A percentile compares a stretch with the other conserved stretches of the same genome.
Conservation (phyloP, 2,113 vertebrate species). For the Caranx ignobilis region DNA sequence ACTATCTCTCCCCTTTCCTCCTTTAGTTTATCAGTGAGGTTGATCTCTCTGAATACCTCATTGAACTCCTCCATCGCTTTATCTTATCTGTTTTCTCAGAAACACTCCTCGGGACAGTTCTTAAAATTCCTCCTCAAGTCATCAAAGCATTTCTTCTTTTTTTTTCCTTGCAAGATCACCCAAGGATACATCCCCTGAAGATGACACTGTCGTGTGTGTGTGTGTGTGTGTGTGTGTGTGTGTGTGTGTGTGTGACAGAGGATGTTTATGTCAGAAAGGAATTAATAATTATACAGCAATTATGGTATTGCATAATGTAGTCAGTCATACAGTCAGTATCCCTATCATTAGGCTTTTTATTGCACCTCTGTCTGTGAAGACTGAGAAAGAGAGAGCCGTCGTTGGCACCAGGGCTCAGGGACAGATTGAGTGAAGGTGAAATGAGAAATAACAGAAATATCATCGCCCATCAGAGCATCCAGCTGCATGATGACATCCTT, state of each 20-base stretch:
- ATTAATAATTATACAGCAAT: slow-evolving; percentile 27
- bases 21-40: slow-evolving; percentile 68
- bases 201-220: slow-evolving; percentile 26
- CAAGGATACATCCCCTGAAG: slow-evolving; percentile 54
- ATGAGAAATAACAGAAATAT: slow-evolving; percentile 55
- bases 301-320: slow-evolving; percentile 18
- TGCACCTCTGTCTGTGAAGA: slow-evolving; percentile 2
- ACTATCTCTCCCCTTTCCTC: slow-evolving; percentile 56
- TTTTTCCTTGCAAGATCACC: slow-evolving; percentile 49
- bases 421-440: slow-evolving; percentile 51
- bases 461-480: slow-evolving; percentile 49
- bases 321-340: neutral
- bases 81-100: slow-evolving; percentile 81
- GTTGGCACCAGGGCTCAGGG: neutral
- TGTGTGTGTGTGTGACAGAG: slow-evolving; percentile 12
- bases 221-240: slow-evolving; percentile 6
- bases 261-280: slow-evolving; percentile 49
- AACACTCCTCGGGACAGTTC: slow-evolving; percentile 78
- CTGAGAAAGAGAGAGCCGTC: neutral
- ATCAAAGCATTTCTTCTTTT: slow-evolving; percentile 64
- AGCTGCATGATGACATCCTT: slow-evolving; percentile 74
- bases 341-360: slow-evolving; percentile 15
- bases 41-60: slow-evolving; percentile 76
- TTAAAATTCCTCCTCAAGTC: slow-evolving; percentile 74
- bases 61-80: slow-evolving; percentile 76